Percentiles rank a stretch among this genome's conserved stretches.
phyloP scores from a whole-genome alignment of 2,797 vertebrate genomes.

The Cyprinella venusta region DNA sequence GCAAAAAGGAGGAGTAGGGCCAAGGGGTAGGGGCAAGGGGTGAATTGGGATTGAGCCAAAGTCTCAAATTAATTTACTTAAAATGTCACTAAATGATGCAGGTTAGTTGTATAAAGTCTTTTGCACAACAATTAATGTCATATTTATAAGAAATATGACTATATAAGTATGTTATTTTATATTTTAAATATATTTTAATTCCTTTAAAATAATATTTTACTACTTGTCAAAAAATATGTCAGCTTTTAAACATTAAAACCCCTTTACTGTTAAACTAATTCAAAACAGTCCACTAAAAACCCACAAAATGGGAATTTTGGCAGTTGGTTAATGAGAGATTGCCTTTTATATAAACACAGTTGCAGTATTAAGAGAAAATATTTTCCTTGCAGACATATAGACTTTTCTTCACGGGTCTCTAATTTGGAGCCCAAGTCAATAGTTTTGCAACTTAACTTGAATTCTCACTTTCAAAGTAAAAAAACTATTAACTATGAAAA shows the following conservation, averaged over 20 bases:
- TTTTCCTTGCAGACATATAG: not conserved
- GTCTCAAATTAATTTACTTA: not conserved
- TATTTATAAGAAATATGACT: not conserved
- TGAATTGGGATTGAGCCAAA: too few species aligned
- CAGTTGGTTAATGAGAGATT: not conserved
- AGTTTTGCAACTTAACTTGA: not conserved
- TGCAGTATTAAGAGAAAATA: not conserved
- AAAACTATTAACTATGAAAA: not conserved
- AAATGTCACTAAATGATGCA: not conserved
- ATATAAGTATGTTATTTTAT: not conserved
- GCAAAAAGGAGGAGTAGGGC: too few species aligned
- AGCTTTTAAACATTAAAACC: not conserved
- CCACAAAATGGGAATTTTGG: not conserved
- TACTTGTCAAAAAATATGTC: too few species aligned
- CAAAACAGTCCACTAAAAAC: not conserved
- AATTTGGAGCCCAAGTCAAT: not conserved
- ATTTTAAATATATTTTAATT: not conserved
- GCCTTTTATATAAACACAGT: not conserved
- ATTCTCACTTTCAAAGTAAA: not conserved
- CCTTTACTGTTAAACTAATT: not conserved
- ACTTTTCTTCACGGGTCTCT: too few species aligned
- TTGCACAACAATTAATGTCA: not conserved
- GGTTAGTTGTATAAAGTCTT: not conserved
- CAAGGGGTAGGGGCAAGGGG: too few species aligned
- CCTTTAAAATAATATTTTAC: too few species aligned